Evolutionary conservation across 2,113 vertebrate genomes (phyloP).

Genomic region (Circaetus gallicus): DNA sequence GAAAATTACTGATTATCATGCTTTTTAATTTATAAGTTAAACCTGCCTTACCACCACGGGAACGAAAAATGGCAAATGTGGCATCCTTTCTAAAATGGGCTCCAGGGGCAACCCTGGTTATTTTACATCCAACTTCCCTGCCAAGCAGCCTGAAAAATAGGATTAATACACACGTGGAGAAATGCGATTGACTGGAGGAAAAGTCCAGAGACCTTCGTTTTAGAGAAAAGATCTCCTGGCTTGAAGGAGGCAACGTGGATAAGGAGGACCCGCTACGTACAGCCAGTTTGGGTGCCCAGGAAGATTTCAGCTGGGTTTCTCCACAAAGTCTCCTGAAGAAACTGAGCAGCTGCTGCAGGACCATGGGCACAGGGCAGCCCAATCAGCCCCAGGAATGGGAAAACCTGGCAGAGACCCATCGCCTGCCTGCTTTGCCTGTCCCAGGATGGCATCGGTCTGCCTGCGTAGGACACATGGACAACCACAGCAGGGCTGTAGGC

Average conservation of each 20-base stretch:
- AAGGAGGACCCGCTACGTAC: fast-evolving
- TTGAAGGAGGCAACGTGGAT: not conserved
- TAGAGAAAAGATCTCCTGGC: not conserved
- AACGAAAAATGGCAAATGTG: not conserved
- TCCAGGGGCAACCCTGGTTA: not conserved
- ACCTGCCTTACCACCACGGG: not conserved
- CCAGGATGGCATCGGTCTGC: fast-evolving
- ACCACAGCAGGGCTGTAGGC: not conserved
- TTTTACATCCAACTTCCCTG: not conserved
- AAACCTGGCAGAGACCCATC: not conserved
- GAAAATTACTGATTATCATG: not conserved
- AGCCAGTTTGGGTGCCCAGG: not conserved
- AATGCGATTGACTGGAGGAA: not conserved
- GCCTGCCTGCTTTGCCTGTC: not conserved
- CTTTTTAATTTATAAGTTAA: not conserved
- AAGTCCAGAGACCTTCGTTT: not conserved
- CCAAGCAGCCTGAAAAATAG: not conserved
- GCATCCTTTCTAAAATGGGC: not conserved
- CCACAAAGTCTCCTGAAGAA: not conserved
- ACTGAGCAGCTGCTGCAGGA: not conserved
- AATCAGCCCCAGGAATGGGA: not conserved
- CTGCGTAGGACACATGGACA: fast-evolving
- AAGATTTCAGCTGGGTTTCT: not conserved
- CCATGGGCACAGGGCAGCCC: fast-evolving
- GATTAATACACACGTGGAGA: not conserved